A percentile compares a stretch with the other conserved stretches of the same genome.
Evolutionary conservation across 2,797 vertebrate species (phyloP).

Genomic region (Enteromius argenteus): DNA sequence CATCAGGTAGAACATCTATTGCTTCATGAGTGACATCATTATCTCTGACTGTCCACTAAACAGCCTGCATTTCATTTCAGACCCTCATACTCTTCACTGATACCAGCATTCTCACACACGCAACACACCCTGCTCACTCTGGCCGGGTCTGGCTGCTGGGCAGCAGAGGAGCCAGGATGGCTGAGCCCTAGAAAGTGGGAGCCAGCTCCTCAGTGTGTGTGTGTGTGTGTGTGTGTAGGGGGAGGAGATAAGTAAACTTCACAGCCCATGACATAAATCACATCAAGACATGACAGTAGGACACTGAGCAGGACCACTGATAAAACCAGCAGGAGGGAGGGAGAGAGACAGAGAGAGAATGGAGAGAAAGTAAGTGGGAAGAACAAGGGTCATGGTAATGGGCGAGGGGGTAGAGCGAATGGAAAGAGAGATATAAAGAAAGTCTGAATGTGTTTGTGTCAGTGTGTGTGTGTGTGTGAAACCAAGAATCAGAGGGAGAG

Average conservation of each 20-base stretch:
- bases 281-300: slow-evolving; percentile 88
- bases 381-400: slow-evolving; percentile 56
- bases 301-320: slow-evolving; percentile 91
- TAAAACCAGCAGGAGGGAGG: slow-evolving; percentile 79
- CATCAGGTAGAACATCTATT: not conserved
- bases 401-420: slow-evolving; percentile 50
- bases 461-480: slow-evolving; percentile 12
- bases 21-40: slow-evolving; percentile 7
- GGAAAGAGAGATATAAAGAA: slow-evolving; percentile 51
- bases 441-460: slow-evolving; percentile 29
- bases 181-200: slow-evolving; percentile 74
- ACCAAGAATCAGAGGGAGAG: slow-evolving; percentile 20
- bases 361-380: slow-evolving; percentile 64
- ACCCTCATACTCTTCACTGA: slow-evolving; percentile 62
- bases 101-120: slow-evolving; percentile 52
- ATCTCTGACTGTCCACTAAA: not conserved
- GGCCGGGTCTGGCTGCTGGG: slow-evolving; percentile 68
- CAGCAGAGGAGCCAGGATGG: slow-evolving; percentile 83
- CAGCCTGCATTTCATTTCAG: slow-evolving; percentile 45
- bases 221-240: slow-evolving; percentile 60
- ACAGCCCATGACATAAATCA: slow-evolving; percentile 90
- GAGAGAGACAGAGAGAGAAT: slow-evolving; percentile 49
- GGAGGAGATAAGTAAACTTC: slow-evolving; percentile 90
- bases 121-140: slow-evolving; percentile 48
- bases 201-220: slow-evolving; percentile 70